Evolutionary conservation across 2,888 invertebrate genomes (phyloP), one percentile per base, ranked within the genome.

Genomic region (Bombyx huttoni): DNA sequence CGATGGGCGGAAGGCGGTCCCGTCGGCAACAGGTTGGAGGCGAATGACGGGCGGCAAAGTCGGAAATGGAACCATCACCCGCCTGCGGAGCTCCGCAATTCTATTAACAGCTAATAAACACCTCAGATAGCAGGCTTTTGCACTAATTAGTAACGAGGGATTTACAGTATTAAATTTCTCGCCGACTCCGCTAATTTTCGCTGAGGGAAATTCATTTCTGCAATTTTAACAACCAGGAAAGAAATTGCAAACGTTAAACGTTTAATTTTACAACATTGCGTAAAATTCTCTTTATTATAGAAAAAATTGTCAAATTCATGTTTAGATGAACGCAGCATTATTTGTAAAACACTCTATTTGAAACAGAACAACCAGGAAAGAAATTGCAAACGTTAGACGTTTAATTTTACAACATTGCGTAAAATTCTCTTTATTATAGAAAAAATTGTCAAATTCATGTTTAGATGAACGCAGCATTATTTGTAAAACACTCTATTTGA

Each of bases 1-100:
- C 68, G 78, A 84, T 79, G 86, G 86, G 87, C 87, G 87, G 81
- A 85, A 87, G 87, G 87, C 87, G 87, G 78, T 78, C 70, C 85
- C 84, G 79, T 54, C 80, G 81, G 85, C 87, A 88, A 87, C 87
- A 87, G 87, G 87, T 87, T 81, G 85, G 68, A 61, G 65, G 61
- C 61, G 55, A 55, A 62, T 65, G 65, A 49, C 68, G 72, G 67
- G 70, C 70, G 67, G 57, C 68, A 70, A 68, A 67, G 63, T 68
- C 68, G 63, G 68, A 60, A 63, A 56, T 63, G 56, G 51, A 55
- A 56, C 54, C 64, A 61, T 61, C 58, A 60, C 61, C 70, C 79
- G 73, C 75, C 76, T 72, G 78, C 72, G 66, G 67, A 70, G 65
- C 65, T 69, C 64, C 61, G 66, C 73, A 65, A 76, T 81, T 82